phyloP scores from a whole-genome alignment of 2,888 invertebrate species.

The Yponomeuta plumbellus region DNA sequence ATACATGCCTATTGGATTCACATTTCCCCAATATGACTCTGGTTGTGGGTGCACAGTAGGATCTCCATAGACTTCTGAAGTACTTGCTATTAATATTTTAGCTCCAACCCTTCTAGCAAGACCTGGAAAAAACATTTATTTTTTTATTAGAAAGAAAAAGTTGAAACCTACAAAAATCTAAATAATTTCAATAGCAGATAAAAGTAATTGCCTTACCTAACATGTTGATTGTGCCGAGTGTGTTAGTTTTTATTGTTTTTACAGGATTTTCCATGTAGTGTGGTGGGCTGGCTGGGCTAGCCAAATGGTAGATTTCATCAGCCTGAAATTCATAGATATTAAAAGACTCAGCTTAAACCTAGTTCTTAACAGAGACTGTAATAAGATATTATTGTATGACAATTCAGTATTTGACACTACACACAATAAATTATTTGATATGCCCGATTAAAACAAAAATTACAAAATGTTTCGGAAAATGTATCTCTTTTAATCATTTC shows the following conservation, averaged over 20 bases:
- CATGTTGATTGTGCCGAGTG: slow-evolving; percentile 96
- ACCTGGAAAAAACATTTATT: slow-evolving; percentile 67
- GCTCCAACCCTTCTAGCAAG: slow-evolving; percentile 95
- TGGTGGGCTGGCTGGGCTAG: slow-evolving; percentile 98
- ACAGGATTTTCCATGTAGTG: slow-evolving; percentile 99
- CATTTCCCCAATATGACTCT: slow-evolving; percentile 99
- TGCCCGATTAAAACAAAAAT: no score
- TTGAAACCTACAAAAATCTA: not conserved
- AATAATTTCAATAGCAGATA: not conserved
- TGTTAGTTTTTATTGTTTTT: slow-evolving; percentile 99
- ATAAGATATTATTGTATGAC: no score
- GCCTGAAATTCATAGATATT: slow-evolving; percentile 69
- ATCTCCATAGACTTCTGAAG: slow-evolving; percentile 99
- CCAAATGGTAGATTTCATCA: slow-evolving; percentile 98
- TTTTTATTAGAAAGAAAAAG: not conserved
- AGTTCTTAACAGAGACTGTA: no score
- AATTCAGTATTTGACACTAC: no score
- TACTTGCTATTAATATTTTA: slow-evolving; percentile 95
- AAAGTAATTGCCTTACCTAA: slow-evolving; percentile 77
- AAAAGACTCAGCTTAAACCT: not conserved
- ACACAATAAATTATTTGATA: no score
- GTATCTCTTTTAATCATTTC: no score
- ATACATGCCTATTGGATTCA: slow-evolving; percentile 93
- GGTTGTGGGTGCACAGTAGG: slow-evolving; percentile 98
- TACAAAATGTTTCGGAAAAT: no score